Percentiles rank a stretch among this genome's conserved stretches.
phyloP scores from a whole-genome alignment of 2,113 vertebrate genomes.

The Synodontis membranacea region DNA sequence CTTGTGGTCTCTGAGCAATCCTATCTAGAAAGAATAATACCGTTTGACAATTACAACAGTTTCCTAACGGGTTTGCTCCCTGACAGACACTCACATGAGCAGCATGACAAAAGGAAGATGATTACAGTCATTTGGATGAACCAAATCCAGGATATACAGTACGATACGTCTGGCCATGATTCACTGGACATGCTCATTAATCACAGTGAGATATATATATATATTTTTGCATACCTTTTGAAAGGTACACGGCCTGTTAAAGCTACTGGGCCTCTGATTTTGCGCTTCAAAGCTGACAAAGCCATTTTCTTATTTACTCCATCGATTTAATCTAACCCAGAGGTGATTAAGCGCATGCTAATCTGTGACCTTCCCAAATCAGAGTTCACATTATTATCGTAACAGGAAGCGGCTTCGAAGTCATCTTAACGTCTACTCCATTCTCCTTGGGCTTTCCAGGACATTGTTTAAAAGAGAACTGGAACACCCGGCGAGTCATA shows the following conservation, averaged over 20 bases:
- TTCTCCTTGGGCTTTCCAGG: neutral
- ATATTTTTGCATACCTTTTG: neutral
- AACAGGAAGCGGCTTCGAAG: neutral
- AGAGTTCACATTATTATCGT: neutral
- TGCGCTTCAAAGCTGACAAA: neutral
- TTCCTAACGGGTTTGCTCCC: neutral
- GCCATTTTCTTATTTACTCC: constrained; percentile 1
- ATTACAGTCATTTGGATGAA: neutral
- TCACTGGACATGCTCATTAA: neutral
- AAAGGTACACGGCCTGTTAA: neutral
- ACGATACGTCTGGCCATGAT: neutral
- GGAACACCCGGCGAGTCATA: no score
- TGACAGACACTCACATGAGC: neutral
- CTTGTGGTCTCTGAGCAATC: neutral
- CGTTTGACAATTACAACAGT: neutral
- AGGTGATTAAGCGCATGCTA: neutral
- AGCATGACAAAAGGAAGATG: neutral
- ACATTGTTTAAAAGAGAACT: neutral
- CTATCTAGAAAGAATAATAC: neutral
- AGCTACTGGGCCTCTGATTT: neutral
- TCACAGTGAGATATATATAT: neutral
- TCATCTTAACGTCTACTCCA: neutral
- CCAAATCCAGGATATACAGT: neutral
- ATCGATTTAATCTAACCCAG: neutral
- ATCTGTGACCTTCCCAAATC: neutral